Conservation (phyloP, 2,113 vertebrate species). For the Cercopithecus mona region DNA sequence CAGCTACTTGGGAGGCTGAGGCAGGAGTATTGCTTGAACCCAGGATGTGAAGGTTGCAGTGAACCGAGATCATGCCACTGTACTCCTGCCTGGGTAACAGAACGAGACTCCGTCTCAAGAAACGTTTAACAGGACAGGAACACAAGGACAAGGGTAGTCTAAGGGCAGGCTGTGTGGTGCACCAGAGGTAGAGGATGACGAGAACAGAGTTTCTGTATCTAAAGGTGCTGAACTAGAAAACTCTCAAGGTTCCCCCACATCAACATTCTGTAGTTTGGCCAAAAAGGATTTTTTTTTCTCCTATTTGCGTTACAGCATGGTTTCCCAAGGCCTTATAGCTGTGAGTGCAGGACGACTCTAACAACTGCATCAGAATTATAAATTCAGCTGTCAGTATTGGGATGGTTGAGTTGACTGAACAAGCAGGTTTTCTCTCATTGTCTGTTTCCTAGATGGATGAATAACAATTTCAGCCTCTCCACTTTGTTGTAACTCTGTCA, state of each 20-base stretch:
- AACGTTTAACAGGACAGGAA: neutral
- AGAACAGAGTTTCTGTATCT: neutral
- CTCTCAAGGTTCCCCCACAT: neutral
- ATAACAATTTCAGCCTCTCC: neutral
- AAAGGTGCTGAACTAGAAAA: neutral
- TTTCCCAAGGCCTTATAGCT: neutral
- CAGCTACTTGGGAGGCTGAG: too few species aligned
- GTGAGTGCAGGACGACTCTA: neutral
- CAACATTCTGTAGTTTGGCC: neutral
- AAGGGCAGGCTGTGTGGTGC: too few species aligned
- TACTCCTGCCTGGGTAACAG: too few species aligned
- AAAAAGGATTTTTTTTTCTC: neutral
- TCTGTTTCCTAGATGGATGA: neutral
- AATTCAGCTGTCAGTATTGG: neutral
- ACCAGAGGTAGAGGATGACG: accelerated
- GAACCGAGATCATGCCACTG: too few species aligned
- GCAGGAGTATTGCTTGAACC: too few species aligned
- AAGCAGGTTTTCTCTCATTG: neutral
- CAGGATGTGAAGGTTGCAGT: too few species aligned
- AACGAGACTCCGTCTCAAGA: neutral
- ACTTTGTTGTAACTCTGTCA: constrained; percentile 38
- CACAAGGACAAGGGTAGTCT: accelerated
- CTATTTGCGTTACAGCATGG: neutral
- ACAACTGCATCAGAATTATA: neutral
- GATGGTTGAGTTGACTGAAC: neutral